Evolutionary conservation across 2,797 vertebrate genomes (phyloP).

Genomic region (Huso huso): DNA sequence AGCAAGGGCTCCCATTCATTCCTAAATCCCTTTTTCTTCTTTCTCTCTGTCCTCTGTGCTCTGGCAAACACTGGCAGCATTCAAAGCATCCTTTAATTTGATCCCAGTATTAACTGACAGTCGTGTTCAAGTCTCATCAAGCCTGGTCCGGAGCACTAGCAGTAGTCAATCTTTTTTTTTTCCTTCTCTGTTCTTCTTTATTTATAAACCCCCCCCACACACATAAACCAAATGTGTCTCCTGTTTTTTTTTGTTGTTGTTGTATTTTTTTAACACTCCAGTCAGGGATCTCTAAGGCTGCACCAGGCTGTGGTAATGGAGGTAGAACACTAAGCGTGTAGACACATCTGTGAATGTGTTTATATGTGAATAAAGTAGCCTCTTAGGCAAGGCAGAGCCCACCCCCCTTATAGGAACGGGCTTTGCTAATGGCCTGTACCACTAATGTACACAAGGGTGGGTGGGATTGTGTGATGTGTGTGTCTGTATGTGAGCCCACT

Average conservation of each 20-base stretch:
- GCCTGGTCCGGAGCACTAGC: constrained; percentile 24
- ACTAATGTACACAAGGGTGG: constrained; percentile 67
- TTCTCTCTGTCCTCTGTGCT: constrained; percentile 15
- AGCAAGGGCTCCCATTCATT: constrained; percentile 65
- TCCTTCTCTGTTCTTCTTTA: constrained; percentile 25
- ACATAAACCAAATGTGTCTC: constrained; percentile 24
- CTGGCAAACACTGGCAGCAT: constrained; percentile 52
- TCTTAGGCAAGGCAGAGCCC: constrained; percentile 61
- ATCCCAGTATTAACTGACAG: constrained; percentile 44
- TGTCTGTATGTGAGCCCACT: constrained; percentile 18
- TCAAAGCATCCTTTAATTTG: constrained; percentile 64
- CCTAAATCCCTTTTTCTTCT: constrained; percentile 38
- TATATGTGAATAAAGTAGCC: constrained; percentile 67
- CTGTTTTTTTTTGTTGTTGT: constrained; percentile 20
- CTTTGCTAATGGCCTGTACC: constrained; percentile 77
- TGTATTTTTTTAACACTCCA: constrained; percentile 25
- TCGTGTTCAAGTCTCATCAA: constrained; percentile 39
- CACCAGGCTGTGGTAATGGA: constrained; percentile 35
- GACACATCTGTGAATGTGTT: constrained; percentile 70
- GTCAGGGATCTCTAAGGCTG: constrained; percentile 13
- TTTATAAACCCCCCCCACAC: constrained; percentile 21
- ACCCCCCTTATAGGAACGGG: constrained; percentile 53
- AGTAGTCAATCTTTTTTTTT: constrained; percentile 26
- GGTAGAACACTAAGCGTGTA: constrained; percentile 40
- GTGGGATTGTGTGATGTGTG: constrained; percentile 49